phyloP scores from a whole-genome alignment of 2,797 vertebrate genomes.

The Xenopus petersii region DNA sequence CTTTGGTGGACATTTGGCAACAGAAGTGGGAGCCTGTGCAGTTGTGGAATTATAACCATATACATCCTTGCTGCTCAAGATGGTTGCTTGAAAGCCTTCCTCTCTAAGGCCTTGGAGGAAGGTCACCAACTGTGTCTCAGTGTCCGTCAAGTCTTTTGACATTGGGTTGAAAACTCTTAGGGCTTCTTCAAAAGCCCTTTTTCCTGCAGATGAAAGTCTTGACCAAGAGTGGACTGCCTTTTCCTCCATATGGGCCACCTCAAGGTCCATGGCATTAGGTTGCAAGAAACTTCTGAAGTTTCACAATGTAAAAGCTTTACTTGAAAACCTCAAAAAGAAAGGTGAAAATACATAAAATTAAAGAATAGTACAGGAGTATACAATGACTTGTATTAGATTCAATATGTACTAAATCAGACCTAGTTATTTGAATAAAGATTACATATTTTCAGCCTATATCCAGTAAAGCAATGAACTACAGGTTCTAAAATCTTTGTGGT shows the following conservation, averaged over 20 bases:
- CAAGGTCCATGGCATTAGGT: constrained; percentile 82
- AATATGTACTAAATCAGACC: too few species aligned
- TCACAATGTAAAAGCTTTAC: constrained; percentile 58
- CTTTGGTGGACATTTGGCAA: constrained; percentile 9
- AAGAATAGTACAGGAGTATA: too few species aligned
- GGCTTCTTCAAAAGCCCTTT: constrained; percentile 86
- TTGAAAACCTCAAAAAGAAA: constrained; percentile 66
- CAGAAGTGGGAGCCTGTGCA: constrained; percentile 59
- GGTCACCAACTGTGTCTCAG: constrained; percentile 82
- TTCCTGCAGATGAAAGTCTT: constrained; percentile 86
- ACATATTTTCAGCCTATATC: too few species aligned
- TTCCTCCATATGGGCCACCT: constrained; percentile 77
- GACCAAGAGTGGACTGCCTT: constrained; percentile 94
- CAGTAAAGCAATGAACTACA: too few species aligned
- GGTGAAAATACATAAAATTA: not conserved
- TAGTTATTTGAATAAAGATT: too few species aligned
- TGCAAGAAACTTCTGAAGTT: constrained; percentile 53
- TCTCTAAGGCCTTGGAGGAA: constrained; percentile 88
- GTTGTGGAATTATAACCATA: constrained; percentile 90
- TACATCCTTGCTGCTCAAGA: constrained; percentile 90
- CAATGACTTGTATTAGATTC: too few species aligned
- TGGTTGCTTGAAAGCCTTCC: constrained; percentile 86
- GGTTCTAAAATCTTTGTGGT: too few species aligned
- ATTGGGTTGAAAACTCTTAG: constrained; percentile 89
- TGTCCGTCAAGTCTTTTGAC: constrained; percentile 82